These are phyloP conservation scores for Scrobipalpa costella DNA, from an alignment of 2,888 invertebrate species.

Conservation along the genomic window DNA sequence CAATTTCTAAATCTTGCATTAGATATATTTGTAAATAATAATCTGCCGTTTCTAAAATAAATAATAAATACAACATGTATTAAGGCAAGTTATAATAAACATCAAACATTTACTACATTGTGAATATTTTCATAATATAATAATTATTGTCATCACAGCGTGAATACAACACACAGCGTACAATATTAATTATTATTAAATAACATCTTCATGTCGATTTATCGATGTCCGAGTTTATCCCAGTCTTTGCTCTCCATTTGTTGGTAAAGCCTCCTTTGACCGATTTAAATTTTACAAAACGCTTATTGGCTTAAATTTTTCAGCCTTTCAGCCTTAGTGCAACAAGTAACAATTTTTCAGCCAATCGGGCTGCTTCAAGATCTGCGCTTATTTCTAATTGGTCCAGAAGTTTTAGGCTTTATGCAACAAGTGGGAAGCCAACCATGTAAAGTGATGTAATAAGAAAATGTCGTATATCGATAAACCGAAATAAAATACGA, in stretches of 20 bases:
- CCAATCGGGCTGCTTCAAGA: constrained; percentile 5
- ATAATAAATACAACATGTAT: background rate
- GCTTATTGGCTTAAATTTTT: constrained; percentile 8
- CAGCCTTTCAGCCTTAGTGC: background rate
- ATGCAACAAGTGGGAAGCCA: constrained; percentile 7
- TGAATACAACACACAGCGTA: constrained; percentile 23
- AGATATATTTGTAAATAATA: background rate
- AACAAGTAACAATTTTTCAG: constrained; percentile 10
- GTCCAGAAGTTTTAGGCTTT: constrained; percentile 6
- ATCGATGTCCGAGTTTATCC: background rate
- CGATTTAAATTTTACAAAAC: background rate
- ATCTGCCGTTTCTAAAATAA: background rate
- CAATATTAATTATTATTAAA: constrained; percentile 14
- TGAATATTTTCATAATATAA: constrained; percentile 2
- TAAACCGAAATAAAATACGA: constrained; percentile 33
- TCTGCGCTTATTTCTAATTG: constrained; percentile 5
- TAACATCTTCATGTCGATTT: background rate
- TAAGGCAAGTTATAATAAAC: background rate
- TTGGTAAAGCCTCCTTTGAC: background rate
- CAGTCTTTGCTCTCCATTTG: background rate
- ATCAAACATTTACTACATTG: constrained; percentile 22
- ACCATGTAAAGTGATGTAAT: background rate
- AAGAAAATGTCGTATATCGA: constrained; percentile 19
- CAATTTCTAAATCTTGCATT: background rate
- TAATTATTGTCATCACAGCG: constrained; percentile 16